Percentiles rank a stretch among this genome's conserved stretches.
phyloP scores from a whole-genome alignment of 2,113 vertebrate species.

The Corydoras sp. region DNA sequence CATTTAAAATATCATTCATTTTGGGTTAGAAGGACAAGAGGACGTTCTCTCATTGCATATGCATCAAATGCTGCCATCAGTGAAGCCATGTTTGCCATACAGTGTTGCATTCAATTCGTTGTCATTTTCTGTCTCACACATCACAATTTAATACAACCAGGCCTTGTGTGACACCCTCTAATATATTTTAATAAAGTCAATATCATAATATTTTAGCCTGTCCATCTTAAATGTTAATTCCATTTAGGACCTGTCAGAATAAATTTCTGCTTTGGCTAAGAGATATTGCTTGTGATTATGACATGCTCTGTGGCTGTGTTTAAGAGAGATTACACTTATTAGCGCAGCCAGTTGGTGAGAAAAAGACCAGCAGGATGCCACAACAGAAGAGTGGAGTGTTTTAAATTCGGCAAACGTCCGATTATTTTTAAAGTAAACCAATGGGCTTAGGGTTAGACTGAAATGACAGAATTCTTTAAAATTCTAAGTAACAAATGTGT shows the following conservation, averaged over 20 bases:
- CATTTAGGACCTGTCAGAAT: constrained; percentile 44
- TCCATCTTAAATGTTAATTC: constrained; percentile 37
- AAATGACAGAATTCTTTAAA: too few relatives aligned
- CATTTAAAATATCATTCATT: background rate
- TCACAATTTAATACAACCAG: constrained; percentile 33
- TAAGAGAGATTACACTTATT: background rate
- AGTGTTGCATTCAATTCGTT: background rate
- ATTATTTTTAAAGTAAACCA: too few relatives aligned
- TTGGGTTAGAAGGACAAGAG: background rate
- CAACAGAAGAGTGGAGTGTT: too few relatives aligned
- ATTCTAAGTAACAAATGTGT: too few relatives aligned
- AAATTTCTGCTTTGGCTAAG: constrained; percentile 30
- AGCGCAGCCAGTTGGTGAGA: too few relatives aligned
- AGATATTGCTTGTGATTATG: background rate
- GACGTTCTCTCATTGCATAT: background rate
- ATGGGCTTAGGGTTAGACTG: too few relatives aligned
- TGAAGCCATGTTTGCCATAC: constrained; percentile 30
- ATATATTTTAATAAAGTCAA: constrained; percentile 50
- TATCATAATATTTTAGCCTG: constrained; percentile 42
- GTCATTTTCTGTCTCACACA: constrained; percentile 15
- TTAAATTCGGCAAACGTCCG: too few relatives aligned
- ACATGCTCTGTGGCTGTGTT: constrained; percentile 12
- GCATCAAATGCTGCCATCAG: constrained; percentile 1
- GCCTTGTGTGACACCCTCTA: constrained; percentile 38
- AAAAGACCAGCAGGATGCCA: too few relatives aligned